phyloP scores from a whole-genome alignment of 2,888 invertebrate species.

The Trachelus tabidus region DNA sequence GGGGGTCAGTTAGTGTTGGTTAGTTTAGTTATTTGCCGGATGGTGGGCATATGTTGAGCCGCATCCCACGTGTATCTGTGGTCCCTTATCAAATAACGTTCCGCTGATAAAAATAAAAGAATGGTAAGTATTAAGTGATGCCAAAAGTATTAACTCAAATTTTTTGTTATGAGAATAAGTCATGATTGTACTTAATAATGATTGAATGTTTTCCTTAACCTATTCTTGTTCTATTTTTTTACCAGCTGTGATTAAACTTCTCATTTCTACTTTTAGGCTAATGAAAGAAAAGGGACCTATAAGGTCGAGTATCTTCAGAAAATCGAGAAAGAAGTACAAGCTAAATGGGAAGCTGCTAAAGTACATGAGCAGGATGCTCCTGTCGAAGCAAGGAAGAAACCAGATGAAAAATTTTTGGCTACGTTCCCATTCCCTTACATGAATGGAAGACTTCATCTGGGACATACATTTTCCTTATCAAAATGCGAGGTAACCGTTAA shows the following conservation, averaged over 20 bases:
- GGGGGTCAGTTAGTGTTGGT: no score
- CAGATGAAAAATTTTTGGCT: constrained; percentile 87
- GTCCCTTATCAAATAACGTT: not conserved
- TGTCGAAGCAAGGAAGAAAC: constrained; percentile 67
- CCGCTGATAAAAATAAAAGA: not conserved
- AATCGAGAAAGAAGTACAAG: constrained; percentile 88
- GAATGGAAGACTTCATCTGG: constrained; percentile 98
- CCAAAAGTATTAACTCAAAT: not conserved
- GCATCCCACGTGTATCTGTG: not conserved
- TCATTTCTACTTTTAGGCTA: constrained; percentile 32
- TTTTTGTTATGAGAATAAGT: not conserved
- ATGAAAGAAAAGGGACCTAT: constrained; percentile 91
- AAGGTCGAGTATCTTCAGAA: constrained; percentile 93
- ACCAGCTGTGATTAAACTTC: not conserved
- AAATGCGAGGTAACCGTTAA: constrained; percentile 86
- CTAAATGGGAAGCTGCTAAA: constrained; percentile 85
- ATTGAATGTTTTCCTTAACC: not conserved
- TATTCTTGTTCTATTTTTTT: not conserved
- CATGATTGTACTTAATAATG: not conserved
- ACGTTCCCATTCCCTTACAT: constrained; percentile 99
- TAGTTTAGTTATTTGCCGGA: not conserved
- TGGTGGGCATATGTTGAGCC: not conserved
- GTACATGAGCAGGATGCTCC: constrained; percentile 88
- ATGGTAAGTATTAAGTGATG: not conserved
- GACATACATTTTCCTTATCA: constrained; percentile 96